Conservation (phyloP, 2,888 invertebrate genomes). For the Lithodes maja region DNA sequence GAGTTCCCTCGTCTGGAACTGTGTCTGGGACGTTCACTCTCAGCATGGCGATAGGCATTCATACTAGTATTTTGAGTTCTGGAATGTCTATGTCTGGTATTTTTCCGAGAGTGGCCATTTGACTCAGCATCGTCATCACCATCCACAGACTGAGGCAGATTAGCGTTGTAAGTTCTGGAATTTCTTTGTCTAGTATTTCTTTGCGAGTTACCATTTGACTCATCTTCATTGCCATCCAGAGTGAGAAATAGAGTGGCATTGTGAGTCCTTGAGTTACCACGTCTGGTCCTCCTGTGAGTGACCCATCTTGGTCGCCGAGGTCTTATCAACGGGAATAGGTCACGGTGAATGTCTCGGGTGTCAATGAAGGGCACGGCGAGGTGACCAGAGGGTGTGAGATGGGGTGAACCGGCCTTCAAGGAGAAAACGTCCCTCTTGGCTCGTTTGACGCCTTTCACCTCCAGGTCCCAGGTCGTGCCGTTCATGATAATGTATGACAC, state of each 20-base stretch:
- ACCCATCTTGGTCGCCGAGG: slow-evolving; percentile 23
- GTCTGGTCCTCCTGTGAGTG: slow-evolving; percentile 9
- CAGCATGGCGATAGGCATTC: not conserved
- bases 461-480: slow-evolving; percentile 65
- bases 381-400: slow-evolving; percentile 11
- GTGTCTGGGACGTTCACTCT: not conserved
- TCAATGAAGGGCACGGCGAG: slow-evolving; percentile 60
- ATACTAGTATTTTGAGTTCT: too few species aligned
- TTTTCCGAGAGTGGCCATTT: not conserved
- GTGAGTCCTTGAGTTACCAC: slow-evolving; percentile 11
- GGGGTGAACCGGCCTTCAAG: not conserved
- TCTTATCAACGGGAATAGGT: slow-evolving; percentile 11
- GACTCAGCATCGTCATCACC: not conserved
- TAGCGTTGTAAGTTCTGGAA: not conserved
- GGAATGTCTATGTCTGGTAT: too few species aligned
- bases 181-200: not conserved
- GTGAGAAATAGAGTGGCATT: not conserved
- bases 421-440: slow-evolving; percentile 41
- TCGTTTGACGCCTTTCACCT: slow-evolving; percentile 58
- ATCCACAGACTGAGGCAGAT: not conserved
- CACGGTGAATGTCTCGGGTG: slow-evolving; percentile 50
- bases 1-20: not conserved
- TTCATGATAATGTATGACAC: slow-evolving; percentile 69
- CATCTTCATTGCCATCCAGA: not conserved
- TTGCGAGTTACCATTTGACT: not conserved